Conservation (phyloP, 2,888 invertebrate species). For the Zygaena filipendulae region DNA sequence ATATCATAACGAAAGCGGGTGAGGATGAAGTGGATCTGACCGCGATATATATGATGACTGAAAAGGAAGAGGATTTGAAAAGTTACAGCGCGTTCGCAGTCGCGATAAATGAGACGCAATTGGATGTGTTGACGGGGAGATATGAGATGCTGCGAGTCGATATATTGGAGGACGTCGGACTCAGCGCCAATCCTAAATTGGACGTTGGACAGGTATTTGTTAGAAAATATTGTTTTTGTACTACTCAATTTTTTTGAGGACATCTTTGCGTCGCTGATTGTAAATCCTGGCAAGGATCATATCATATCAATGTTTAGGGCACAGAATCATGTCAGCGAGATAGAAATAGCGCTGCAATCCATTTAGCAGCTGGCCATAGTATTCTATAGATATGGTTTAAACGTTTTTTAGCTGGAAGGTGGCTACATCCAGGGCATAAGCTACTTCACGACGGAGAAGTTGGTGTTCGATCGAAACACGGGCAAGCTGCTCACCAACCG, state of each 20-base stretch:
- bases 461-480: conserved; percentile 67
- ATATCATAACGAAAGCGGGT: conserved; percentile 65
- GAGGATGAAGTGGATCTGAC: conserved; percentile 66
- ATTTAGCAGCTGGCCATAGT: too few species aligned
- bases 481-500: conserved; percentile 75
- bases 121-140: conserved; percentile 78
- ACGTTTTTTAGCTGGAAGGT: conserved; percentile 73
- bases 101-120: conserved; percentile 71
- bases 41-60: conserved; percentile 69
- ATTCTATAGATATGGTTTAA: too few species aligned
- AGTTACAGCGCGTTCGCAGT: conserved; percentile 71
- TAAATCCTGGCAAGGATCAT: too few species aligned
- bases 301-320: too few species aligned
- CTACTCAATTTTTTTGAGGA: neutral
- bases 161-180: conserved; percentile 74
- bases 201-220: conserved; percentile 78
- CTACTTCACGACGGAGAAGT: conserved; percentile 75
- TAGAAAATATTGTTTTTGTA: too few species aligned
- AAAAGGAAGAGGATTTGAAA: conserved; percentile 54
- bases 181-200: conserved; percentile 72
- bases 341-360: too few species aligned
- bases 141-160: conserved; percentile 70
- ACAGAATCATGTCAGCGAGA: too few species aligned
- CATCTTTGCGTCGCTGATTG: too few species aligned
- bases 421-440: conserved; percentile 78